Conservation (phyloP, 2,797 vertebrate genomes). For the Sciaenops ocellatus region DNA sequence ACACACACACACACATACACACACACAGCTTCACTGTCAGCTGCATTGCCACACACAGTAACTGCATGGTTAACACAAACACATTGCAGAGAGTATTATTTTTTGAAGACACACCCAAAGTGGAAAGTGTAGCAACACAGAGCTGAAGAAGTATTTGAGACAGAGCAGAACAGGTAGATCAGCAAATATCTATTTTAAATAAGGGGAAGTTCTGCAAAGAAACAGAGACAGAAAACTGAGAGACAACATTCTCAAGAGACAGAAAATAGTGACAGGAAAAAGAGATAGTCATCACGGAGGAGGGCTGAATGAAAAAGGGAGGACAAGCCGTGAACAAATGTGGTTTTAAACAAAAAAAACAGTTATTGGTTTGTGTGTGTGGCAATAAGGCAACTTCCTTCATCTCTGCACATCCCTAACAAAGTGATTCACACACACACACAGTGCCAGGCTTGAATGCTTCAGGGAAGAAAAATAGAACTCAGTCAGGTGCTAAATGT, state of each 20-base stretch:
- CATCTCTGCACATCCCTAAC: conserved; percentile 51
- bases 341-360: neutral
- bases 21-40: neutral
- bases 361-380: neutral
- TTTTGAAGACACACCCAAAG: conserved; percentile 58
- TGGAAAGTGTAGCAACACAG: conserved; percentile 2
- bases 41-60: neutral
- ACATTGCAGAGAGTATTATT: conserved; percentile 7
- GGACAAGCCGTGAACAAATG: neutral
- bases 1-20: neutral
- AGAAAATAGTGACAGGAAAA: conserved; percentile 9
- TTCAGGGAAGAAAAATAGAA: conserved; percentile 41
- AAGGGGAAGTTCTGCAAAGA: neutral
- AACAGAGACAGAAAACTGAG: neutral
- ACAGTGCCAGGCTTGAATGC: conserved; percentile 13
- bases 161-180: conserved; percentile 13
- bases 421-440: conserved; percentile 54
- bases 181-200: neutral
- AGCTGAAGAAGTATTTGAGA: conserved; percentile 24
- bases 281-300: conserved; percentile 18
- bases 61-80: conserved; percentile 12
- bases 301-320: conserved; percentile 8
- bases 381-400: conserved; percentile 31
- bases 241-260: neutral
- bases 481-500: conserved; percentile 72